These are phyloP conservation scores for Celastrina argiolus DNA, from an alignment of 2,888 invertebrate species.

Conservation along the genomic window DNA sequence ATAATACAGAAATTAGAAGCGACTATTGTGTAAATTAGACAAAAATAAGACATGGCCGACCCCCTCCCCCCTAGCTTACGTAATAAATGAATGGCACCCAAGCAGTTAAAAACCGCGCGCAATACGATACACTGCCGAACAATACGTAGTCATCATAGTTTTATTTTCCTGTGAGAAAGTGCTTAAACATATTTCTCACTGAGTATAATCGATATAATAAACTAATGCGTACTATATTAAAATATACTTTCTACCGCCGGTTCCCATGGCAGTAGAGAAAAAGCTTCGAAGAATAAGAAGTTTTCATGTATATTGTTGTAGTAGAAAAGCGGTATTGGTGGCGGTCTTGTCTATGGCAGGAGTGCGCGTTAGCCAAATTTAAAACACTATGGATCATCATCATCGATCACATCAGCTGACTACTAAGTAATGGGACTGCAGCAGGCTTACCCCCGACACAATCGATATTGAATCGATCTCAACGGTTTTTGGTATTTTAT, in stretches of 20 bases:
- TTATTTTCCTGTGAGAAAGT: constrained; percentile 20
- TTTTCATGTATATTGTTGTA: constrained; percentile 1
- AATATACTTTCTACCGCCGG: neutral
- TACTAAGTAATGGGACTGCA: neutral
- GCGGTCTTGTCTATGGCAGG: neutral
- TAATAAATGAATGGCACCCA: too few relatives aligned
- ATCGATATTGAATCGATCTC: too few relatives aligned
- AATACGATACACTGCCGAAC: constrained; percentile 9
- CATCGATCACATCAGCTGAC: too few relatives aligned
- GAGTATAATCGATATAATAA: constrained; percentile 21
- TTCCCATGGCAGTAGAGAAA: constrained; percentile 14
- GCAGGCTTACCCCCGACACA: too few relatives aligned
- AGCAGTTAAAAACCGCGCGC: too few relatives aligned
- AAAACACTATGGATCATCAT: too few relatives aligned
- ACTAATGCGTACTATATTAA: constrained; percentile 20
- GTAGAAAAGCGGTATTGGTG: neutral
- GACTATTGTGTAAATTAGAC: too few relatives aligned
- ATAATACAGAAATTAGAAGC: too few relatives aligned
- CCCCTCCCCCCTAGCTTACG: too few relatives aligned
- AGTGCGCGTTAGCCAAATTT: too few relatives aligned
- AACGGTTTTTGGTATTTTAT: too few relatives aligned
- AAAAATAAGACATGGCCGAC: too few relatives aligned
- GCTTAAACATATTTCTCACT: constrained; percentile 21
- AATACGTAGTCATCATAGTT: constrained; percentile 18
- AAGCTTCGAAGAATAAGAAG: neutral